These are phyloP conservation scores for Tortrix viridana DNA, from an alignment of 2,888 invertebrate genomes.

Conservation along the genomic window DNA sequence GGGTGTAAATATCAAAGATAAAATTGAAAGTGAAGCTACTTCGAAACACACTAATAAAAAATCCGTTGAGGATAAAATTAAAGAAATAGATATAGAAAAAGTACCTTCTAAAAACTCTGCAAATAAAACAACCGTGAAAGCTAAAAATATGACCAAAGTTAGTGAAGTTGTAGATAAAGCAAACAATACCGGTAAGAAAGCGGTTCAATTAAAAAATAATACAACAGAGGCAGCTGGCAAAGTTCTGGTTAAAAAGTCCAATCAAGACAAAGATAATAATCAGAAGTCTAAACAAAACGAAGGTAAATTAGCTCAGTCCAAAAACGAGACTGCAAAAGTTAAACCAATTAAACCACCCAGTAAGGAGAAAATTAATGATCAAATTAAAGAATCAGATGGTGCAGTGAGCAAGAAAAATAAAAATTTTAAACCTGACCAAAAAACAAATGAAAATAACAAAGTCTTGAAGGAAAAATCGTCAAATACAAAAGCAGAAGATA, in stretches of 20 bases:
- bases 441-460: background rate
- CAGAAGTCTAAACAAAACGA: constrained; percentile 2
- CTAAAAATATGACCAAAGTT: background rate
- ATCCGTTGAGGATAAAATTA: constrained; percentile 28
- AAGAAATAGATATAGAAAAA: background rate
- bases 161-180: background rate
- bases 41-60: constrained; percentile 13
- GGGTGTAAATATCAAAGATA: constrained; percentile 26
- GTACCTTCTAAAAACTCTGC: background rate
- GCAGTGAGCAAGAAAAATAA: background rate
- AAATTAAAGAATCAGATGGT: background rate
- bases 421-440: background rate
- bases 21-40: background rate
- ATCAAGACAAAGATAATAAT: background rate
- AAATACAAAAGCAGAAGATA: background rate
- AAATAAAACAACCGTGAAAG: background rate
- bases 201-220: background rate
- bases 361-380: background rate
- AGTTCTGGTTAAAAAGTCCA: background rate
- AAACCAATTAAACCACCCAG: background rate
- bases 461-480: background rate
- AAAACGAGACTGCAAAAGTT: background rate
- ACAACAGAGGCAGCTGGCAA: background rate
- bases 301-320: background rate
- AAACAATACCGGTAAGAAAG: background rate